Percentiles rank a stretch among this genome's conserved stretches.
phyloP scores from a whole-genome alignment of 2,888 invertebrate genomes.

The Piscicola geometra region DNA sequence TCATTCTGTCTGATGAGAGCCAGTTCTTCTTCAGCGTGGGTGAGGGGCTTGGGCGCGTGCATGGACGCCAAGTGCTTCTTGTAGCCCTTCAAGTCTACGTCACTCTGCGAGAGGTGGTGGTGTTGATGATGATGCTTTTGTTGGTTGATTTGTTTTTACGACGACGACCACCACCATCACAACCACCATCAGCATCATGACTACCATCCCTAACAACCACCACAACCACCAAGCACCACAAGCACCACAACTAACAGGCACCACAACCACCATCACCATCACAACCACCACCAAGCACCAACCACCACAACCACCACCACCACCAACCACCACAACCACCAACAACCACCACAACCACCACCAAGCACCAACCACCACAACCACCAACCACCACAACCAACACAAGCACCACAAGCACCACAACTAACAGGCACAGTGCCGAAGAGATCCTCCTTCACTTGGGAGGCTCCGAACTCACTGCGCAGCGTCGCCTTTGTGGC shows the following conservation, averaged over 20 bases:
- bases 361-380: neutral
- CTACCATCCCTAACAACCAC: too few species aligned
- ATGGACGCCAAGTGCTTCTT: slow-evolving; percentile 71
- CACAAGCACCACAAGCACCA: slow-evolving; percentile 31
- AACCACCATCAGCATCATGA: neutral
- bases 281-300: slow-evolving; percentile 27
- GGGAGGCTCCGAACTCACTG: slow-evolving; percentile 87
- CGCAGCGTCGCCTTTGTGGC: slow-evolving; percentile 95
- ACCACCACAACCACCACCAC: slow-evolving; percentile 37
- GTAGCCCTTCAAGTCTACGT: slow-evolving; percentile 76
- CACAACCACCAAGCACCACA: too few species aligned
- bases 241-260: neutral
- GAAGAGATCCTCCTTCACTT: slow-evolving; percentile 89
- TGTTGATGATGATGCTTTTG: too few species aligned
- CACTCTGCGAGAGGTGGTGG: slow-evolving; percentile 66
- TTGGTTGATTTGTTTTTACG: too few species aligned
- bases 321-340: slow-evolving; percentile 33
- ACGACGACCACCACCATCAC: neutral
- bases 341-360: slow-evolving; percentile 32
- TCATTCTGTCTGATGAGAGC: slow-evolving; percentile 54
- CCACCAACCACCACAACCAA: slow-evolving; percentile 32
- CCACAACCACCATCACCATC: neutral
- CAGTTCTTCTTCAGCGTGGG: slow-evolving; percentile 64
- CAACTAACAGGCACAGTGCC: slow-evolving; percentile 68
- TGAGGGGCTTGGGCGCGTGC: slow-evolving; percentile 81